Base-by-base conservation (phyloP, 2,113 vertebrate genomes). In the Takifugu flavidus region DNA sequence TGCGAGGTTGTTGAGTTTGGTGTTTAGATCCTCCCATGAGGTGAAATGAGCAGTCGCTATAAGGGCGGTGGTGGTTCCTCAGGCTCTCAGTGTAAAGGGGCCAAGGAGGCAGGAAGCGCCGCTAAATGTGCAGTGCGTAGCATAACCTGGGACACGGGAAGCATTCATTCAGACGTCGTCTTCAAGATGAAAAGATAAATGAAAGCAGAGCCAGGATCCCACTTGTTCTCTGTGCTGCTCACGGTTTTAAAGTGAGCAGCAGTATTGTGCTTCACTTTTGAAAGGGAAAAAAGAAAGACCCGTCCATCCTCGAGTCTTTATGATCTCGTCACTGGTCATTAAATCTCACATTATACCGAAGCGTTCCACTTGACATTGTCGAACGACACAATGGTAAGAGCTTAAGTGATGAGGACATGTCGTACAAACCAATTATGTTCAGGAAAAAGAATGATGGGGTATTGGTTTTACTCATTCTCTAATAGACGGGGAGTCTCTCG, bases 261-360 rank as follows among this genome's bases (percentile, higher is more conserved):
- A 20, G 20, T 20, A 20, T 20, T 20, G 20, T 20, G 66, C 72
- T 75, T 73, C 70, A 42, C 14, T 4, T 67, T 29, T 11, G 10
- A 11, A 43, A 11, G 7, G 20, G 66, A 66, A 62, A 62, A 62
- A 28, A n/a, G 20, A 20, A 20, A 80, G 59, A 62, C 67, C 72
- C 74, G 14, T 69, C 71, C 13, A 2, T 47, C 60, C 65, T 56
- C 58, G 69, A 53, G 65, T 72, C 53, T 45, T 85, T 78, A 85
- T 67, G 62, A 47, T 53, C 74, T 56, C 68, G 74, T 86, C 79
- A 81, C 72, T 59, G 79, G 20, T 59, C 82, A 82, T 89, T 87
- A 85, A 74, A 82, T 75, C 74, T 66, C 70, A 81, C 66, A 82
- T 89, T 78, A 75, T 39, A 10, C 56, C 58, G 62, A 71, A 63